Evolutionary conservation across 2,797 vertebrate genomes (phyloP), one percentile per base, ranked within the genome.

Genomic region (Chromis chromis): DNA sequence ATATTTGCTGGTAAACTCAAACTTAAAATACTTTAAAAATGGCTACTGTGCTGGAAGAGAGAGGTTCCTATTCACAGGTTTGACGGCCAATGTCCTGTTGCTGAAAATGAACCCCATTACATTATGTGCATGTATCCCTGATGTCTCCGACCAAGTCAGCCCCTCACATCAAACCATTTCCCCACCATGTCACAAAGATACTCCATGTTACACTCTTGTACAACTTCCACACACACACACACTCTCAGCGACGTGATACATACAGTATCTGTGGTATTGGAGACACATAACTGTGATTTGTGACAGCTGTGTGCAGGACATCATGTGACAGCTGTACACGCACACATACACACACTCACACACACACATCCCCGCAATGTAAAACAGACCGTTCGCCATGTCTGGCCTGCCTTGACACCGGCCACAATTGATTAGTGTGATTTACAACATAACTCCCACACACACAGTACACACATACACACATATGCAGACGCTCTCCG

Each of bases 391-490:
- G 12, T 82, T 87, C 86, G 74, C 83, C 90, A 84, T 90, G 93
- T 92, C 90, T 86, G 48, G 74, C 90, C 86, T 90, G 92, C 90
- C 90, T 83, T 42, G 77, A 93, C 92, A 89, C 71, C 82, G 83
- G 91, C 89, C 79, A 89, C 88, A 88, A 93, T 78, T 78, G 55
- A 94, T 90, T 53, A 84, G 82, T 54, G 84, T 88, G 90, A 93
- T 87, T 75, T 85, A 83, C 42, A 88, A 52, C 31, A 90, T 72
- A 69, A 72, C 88, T 84, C 89, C 86, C 87, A 83, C 89, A 76
- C 52, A 75, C 52, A 49, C 24, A 28, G 4, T 31, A 19, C 44
- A 50, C 54, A 53, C 64, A 63, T 31, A 19, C 44, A 50, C 54
- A 53, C 64, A 63, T 69, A 74, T 24, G 10, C 24, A 74, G 27